A percentile compares a stretch with the other conserved stretches of the same genome.
These are phyloP conservation scores for Pteropus alecto DNA, from an alignment of 2,113 vertebrate genomes.

Conservation along the genomic window DNA sequence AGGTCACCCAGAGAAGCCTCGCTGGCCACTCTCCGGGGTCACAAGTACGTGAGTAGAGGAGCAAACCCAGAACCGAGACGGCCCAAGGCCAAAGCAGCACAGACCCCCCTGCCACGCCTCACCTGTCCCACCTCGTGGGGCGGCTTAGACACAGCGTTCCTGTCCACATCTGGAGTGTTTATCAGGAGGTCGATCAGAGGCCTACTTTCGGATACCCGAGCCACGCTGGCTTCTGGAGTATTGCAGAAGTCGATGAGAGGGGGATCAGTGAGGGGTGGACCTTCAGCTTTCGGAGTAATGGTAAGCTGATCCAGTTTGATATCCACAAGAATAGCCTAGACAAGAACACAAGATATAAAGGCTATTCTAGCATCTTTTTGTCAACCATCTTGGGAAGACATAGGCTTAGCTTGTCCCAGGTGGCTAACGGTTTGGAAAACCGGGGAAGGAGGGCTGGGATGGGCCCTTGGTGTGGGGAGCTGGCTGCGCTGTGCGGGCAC, in stretches of 20 bases:
- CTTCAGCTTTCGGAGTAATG: not conserved
- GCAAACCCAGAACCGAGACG: not conserved
- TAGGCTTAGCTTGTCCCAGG: not conserved
- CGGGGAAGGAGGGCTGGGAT: not conserved
- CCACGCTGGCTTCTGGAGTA: constrained; percentile 67
- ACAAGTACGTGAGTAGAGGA: not conserved
- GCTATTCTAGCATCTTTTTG: rapidly evolving
- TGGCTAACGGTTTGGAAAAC: not conserved
- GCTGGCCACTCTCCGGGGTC: not conserved
- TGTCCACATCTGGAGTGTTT: constrained; percentile 80
- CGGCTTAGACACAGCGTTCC: constrained; percentile 56
- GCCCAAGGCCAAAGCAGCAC: rapidly evolving
- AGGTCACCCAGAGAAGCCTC: rapidly evolving
- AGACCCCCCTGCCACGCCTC: not conserved
- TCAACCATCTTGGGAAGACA: rapidly evolving
- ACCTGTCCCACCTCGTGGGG: constrained; percentile 62
- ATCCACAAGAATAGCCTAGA: constrained; percentile 79
- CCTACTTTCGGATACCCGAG: constrained; percentile 50
- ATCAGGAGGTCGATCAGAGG: constrained; percentile 83
- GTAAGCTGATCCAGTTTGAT: constrained; percentile 25
- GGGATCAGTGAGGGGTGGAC: rapidly evolving
- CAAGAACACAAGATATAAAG: not conserved
- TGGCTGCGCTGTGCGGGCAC: rapidly evolving
- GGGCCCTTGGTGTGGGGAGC: too few relatives aligned
- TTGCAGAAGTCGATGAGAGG: constrained; percentile 83